Evolutionary conservation across 2,113 vertebrate genomes (phyloP).

Genomic region (Serilophus lunatus): DNA sequence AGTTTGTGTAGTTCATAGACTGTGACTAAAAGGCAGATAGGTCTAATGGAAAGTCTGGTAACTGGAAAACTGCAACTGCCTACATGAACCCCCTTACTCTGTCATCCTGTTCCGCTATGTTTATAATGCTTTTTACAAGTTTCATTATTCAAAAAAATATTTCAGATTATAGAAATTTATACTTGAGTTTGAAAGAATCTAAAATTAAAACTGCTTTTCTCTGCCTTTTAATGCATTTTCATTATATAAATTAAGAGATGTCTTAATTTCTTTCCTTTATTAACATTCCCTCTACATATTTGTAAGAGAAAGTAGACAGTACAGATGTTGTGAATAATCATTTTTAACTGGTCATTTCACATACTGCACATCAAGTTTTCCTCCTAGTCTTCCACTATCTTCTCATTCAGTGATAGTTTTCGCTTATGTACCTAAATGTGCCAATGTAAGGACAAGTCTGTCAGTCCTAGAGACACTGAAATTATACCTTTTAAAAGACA

Average conservation of each 20-base stretch:
- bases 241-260: not conserved
- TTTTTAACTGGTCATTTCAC: not conserved
- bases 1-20: not conserved
- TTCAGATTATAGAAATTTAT: not conserved
- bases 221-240: not conserved
- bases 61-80: not conserved
- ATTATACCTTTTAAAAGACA: not conserved
- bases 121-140: not conserved
- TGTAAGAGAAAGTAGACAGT: not conserved
- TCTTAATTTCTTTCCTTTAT: not conserved
- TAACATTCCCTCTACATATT: rapidly evolving
- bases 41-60: not conserved
- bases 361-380: not conserved
- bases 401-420: not conserved
- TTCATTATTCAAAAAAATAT: not conserved
- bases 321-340: not conserved
- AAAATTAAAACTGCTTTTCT: not conserved
- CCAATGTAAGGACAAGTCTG: not conserved
- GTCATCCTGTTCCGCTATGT: not conserved
- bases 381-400: not conserved
- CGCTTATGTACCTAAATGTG: not conserved
- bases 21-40: not conserved
- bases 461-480: not conserved
- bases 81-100: not conserved
- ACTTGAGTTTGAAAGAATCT: not conserved